Evolutionary conservation across 1,140 invertebrate species (phyloP).

Genomic region (Gonioctena quinquepunctata): DNA sequence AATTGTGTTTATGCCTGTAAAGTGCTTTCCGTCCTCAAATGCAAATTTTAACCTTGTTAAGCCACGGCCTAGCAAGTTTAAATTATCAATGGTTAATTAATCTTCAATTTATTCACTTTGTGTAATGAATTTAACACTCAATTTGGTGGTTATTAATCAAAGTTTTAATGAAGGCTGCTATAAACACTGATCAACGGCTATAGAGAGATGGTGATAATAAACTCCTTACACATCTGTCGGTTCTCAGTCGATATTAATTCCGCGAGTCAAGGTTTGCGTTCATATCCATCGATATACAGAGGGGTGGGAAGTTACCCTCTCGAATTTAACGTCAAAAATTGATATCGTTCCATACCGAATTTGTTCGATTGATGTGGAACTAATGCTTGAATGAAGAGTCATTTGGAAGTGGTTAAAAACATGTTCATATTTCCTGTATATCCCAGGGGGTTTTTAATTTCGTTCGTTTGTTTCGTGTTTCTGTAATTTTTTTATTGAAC

Average conservation of each 20-base stretch:
- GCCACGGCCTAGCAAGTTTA: conserved; percentile 56
- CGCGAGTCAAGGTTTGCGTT: too few relatives aligned
- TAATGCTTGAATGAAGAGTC: too few relatives aligned
- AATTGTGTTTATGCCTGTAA: conserved; percentile 57
- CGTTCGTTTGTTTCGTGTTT: too few relatives aligned
- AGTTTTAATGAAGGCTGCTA: conserved; percentile 58
- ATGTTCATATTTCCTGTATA: too few relatives aligned
- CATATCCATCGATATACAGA: too few relatives aligned
- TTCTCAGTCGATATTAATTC: background rate
- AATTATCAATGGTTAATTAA: conserved; percentile 61
- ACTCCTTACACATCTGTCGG: conserved; percentile 30
- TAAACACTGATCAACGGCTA: conserved; percentile 44
- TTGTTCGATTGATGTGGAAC: too few relatives aligned
- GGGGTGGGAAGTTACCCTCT: too few relatives aligned
- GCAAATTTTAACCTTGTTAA: conserved; percentile 60
- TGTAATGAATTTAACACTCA: conserved; percentile 61
- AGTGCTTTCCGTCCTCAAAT: conserved; percentile 60
- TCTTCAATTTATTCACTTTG: conserved; percentile 61
- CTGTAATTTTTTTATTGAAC: too few relatives aligned
- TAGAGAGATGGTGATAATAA: conserved; percentile 7
- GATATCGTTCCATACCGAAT: too few relatives aligned
- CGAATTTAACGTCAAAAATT: too few relatives aligned
- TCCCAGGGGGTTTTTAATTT: too few relatives aligned
- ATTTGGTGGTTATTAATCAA: conserved; percentile 60
- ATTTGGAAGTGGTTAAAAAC: too few relatives aligned